Evolutionary conservation across 2,113 vertebrate species (phyloP), one percentile per base, ranked within the genome.

Genomic region (Tragelaphus imberbis): DNA sequence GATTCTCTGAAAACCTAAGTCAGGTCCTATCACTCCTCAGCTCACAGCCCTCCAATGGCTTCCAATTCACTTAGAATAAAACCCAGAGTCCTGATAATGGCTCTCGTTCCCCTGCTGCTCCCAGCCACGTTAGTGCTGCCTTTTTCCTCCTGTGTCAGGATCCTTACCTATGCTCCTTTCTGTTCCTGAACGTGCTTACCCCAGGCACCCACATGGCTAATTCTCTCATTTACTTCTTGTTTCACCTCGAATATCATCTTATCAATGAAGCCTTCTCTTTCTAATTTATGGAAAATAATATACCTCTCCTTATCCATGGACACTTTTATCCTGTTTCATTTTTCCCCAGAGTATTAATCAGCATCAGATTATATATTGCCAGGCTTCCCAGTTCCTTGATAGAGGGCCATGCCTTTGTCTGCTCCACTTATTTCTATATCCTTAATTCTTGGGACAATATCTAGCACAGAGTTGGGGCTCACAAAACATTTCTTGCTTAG

Each of bases 331-430:
- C 30, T 68, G 28, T 12, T 90, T 88, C 61, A 84, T 40, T 94
- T 79, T 51, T 2, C 25, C 16, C 4, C 23, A 25, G 12, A 58
- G 25, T 33, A 30, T 88, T 88, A 53, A 65, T 65, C 55, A 88
- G 6, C 14, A 47, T 80, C 59, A 36, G 40, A 61, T 79, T 44
- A 55, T 88, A 47, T 59, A 36, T 61, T 82, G 25, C 44, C 23
- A 93, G 44, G 80, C 33, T 44, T 14, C 25, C 75, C 49, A 56
- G 84, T 49, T 55, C 84, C 23, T 87, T 90, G 30, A 95, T 44
- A 82, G 82, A 95, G 21, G 81, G 4, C 11, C 30, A 9, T 86
- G 58, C 21, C 15, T 96, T 91, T 92, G 75, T 91, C n/a, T 94
- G 21, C 36, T 84, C 49, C 30, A 10, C 3, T 51, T 81, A 61